Base-by-base conservation (phyloP, 2,888 invertebrate genomes). In the Eremobia ochroleuca region DNA sequence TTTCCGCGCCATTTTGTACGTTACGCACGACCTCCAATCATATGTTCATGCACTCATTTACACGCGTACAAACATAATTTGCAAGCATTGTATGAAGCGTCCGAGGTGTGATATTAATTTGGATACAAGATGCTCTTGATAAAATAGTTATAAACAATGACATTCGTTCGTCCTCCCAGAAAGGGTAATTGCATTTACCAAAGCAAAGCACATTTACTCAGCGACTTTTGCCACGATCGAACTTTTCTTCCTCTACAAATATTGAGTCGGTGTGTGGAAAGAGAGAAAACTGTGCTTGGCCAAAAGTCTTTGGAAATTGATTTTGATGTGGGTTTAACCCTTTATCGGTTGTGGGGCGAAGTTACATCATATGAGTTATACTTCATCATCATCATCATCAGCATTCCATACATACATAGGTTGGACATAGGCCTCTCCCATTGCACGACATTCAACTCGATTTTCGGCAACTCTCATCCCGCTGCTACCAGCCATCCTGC, bases 101-200 rank as follows among this genome's bases (percentile, higher is more conserved):
- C n/a, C n/a, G n/a, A n/a, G n/a, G n/a, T n/a, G n/a, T n/a, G n/a
- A 37, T 37, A 40, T 40, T 40, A 40, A 9, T 46, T 46, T 21
- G 21, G 46, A 2, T 43, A 68, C 52, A 49, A 25, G 62, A 59
- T 25, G 52, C 31, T 31, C 68, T 69, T 73, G 59, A 65, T 74
- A 79, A 71, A 79, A 73, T 66, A 66, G 69, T 67, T n/a, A 67
- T 43, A 66, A n/a, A n/a, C 70, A 62, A 73, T 70, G 64, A 70
- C 58, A 67, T 66, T 73, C 49, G 34, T 64, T 31, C 61, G n/a
- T 21, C 5, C 15, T 43, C 55, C 37, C 18, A 64, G 55, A 84
- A 74, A 68, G 59, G 80, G 70, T 82, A 74, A 75, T 84, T 75
- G 64, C 55, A 80, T 82, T 82, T 75, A 71, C 75, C 65, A 82